Conservation (phyloP, 2,113 vertebrate genomes). For the Sitta europaea region DNA sequence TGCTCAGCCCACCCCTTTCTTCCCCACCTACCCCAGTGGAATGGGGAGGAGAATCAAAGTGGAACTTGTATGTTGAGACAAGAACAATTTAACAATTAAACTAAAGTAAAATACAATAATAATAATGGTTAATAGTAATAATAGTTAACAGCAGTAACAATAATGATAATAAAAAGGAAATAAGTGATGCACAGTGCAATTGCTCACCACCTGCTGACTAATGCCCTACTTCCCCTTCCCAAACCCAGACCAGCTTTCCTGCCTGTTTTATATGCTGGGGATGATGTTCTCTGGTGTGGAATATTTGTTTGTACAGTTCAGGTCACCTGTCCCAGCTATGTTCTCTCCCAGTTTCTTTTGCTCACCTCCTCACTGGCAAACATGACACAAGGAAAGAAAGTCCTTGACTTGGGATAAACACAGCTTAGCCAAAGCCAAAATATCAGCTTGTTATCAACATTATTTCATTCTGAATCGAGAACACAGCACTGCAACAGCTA, state of each 20-base stretch:
- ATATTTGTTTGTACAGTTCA: not conserved
- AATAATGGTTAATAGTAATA: not conserved
- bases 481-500: not conserved
- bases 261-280: not conserved
- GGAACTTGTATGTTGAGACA: not conserved
- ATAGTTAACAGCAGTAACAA: too few species aligned
- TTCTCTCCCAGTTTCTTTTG: not conserved
- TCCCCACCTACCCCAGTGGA: not conserved
- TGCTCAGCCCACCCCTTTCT: accelerated
- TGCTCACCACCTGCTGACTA: not conserved
- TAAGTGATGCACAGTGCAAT: not conserved
- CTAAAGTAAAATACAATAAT: not conserved
- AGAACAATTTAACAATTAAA: not conserved
- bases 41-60: not conserved
- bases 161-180: not conserved
- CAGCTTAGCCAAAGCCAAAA: not conserved
- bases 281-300: not conserved
- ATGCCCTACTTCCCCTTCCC: not conserved
- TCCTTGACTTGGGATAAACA: not conserved
- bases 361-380: not conserved
- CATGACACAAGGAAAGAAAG: not conserved
- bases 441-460: not conserved
- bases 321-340: not conserved
- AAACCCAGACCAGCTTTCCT: not conserved
- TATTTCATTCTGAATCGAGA: not conserved